Base-by-base conservation (phyloP, 2,113 vertebrate species). In the Rhadina sibilatrix region DNA sequence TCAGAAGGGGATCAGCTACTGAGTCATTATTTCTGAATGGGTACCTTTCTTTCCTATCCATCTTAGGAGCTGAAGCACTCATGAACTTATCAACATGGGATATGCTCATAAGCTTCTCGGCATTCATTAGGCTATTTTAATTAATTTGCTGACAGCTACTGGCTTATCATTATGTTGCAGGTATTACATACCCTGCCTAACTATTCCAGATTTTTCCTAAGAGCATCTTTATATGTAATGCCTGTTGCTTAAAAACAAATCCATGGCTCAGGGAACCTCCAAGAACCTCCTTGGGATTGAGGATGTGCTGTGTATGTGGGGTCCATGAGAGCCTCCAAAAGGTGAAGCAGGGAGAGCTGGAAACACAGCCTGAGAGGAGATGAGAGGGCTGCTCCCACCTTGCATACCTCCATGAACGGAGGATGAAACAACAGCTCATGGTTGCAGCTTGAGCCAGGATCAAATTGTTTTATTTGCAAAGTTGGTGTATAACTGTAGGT, bases 271-370 rank as follows among this genome's bases (percentile, higher is more conserved):
- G 44, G 21, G 16, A 78, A 38, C 52, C 38, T 81, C 18, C 22
- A 42, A 40, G 19, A 75, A 3, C 9, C 9, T 20, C 7, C 27
- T 5, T 28, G 12, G 53, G n/a, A 35, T 33, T 25, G 35, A 35
- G 68, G 16, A 15, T 71, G 14, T 1, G 1, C 21, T 74, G 23
- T 3, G 9, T 21, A 6, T 20, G 47, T 46, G 6, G 33, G 30
- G 15, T 25, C 5, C 28, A 11, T 35, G 28, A 65, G 0, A 69
- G 0, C 7, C 27, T 60, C 19, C 15, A 52, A 65, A 50, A 83
- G 24, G 11, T 0, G 0, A 47, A 54, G 8, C 19, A 63, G 30
- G 12, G 42, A 76, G 7, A 46, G 12, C 22, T 50, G 31, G 18
- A 52, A 83, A 30, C 19, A 42, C 2, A 54, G 46, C 24, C 15